These are phyloP conservation scores for Mionectes olivaceus DNA, from an alignment of 2,797 vertebrate genomes.

Conservation along the genomic window DNA sequence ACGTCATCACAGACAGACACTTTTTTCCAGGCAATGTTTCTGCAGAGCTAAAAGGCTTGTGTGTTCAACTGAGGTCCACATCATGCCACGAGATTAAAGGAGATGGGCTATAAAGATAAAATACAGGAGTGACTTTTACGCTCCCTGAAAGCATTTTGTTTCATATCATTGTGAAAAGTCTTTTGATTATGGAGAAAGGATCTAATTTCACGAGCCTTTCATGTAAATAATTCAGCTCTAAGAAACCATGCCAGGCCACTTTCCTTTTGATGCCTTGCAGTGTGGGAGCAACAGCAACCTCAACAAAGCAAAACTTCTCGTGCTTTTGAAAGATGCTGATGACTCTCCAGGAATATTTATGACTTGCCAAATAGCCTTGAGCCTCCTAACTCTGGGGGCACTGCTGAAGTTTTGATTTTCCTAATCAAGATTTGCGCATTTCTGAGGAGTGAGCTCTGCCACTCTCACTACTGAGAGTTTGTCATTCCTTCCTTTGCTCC, in stretches of 20 bases:
- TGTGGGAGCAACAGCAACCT: not conserved
- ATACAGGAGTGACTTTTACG: not conserved
- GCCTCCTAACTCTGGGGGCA: not conserved
- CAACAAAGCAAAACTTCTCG: constrained; percentile 25
- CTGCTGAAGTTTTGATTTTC: not conserved
- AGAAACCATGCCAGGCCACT: constrained; percentile 13
- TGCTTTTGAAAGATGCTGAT: not conserved
- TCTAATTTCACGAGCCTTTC: constrained; percentile 61
- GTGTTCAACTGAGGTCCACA: constrained; percentile 12
- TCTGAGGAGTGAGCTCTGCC: not conserved
- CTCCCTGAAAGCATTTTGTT: constrained; percentile 21
- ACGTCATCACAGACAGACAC: not conserved
- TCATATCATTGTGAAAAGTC: constrained; percentile 16
- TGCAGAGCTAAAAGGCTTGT: constrained; percentile 33
- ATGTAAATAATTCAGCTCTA: constrained; percentile 55
- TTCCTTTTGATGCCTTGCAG: constrained; percentile 44
- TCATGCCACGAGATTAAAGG: constrained; percentile 46
- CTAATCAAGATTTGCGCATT: not conserved
- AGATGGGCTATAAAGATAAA: constrained; percentile 21
- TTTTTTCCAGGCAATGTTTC: not conserved
- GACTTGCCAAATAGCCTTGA: not conserved
- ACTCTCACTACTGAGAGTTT: not conserved
- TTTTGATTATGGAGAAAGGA: constrained; percentile 51
- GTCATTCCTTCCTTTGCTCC: not conserved
- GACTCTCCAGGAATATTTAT: constrained; percentile 27